A percentile compares a stretch with the other conserved stretches of the same genome.
Conservation (phyloP, 1,140 invertebrate species). For the Venustaconcha ellipsiformis region DNA sequence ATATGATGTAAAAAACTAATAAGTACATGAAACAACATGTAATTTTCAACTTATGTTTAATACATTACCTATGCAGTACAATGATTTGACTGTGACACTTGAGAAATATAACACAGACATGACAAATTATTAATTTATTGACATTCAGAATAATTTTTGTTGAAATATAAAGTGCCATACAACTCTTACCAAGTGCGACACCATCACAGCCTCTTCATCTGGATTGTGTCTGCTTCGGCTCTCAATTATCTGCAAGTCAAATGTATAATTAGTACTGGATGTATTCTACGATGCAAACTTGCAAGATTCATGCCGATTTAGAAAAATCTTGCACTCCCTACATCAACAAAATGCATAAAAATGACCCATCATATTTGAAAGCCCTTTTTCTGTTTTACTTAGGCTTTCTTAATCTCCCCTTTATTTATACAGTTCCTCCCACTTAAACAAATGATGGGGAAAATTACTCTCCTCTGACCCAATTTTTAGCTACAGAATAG, state of each 20-base stretch:
- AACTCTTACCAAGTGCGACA: constrained; percentile 63
- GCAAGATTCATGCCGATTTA: no score
- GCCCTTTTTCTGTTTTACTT: not conserved
- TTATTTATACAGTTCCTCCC: not conserved
- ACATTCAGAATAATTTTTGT: not conserved
- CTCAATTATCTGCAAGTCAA: constrained; percentile 56
- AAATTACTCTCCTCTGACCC: no score
- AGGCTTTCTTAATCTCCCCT: no score
- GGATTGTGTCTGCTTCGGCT: constrained; percentile 39
- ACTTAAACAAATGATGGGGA: not conserved
- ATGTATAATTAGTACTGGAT: constrained; percentile 10
- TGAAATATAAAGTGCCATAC: not conserved
- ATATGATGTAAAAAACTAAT: no score
- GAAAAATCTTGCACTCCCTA: not conserved
- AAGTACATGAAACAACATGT: no score
- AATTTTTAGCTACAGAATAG: no score
- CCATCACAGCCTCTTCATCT: constrained; percentile 56
- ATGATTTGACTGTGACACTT: no score
- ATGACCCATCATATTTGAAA: not conserved
- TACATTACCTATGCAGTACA: not conserved
- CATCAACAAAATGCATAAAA: constrained; percentile 1
- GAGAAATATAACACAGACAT: no score
- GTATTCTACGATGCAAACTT: no score
- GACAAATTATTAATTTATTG: not conserved
- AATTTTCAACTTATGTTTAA: no score